Percentiles rank a stretch among this genome's conserved stretches.
phyloP scores from a whole-genome alignment of 2,888 invertebrate species.

The Drosophila gaucha region DNA sequence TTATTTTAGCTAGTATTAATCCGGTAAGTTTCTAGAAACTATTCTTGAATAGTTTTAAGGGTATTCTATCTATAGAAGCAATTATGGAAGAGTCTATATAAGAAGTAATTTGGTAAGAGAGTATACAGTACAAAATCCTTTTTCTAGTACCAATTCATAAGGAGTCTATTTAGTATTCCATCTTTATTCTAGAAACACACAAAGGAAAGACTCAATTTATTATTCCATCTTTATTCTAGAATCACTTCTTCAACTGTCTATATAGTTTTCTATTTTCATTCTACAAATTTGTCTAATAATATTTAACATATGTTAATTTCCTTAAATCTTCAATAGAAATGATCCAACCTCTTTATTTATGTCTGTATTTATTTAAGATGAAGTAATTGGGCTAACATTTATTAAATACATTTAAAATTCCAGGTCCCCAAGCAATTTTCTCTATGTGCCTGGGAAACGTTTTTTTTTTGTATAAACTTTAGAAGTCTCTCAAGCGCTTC shows the following conservation, averaged over 20 bases:
- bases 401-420: not conserved
- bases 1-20: too few relatives aligned
- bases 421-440: slow-evolving; percentile 4
- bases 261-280: too few relatives aligned
- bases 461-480: slow-evolving; percentile 3
- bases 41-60: too few relatives aligned
- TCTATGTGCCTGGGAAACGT: slow-evolving; percentile 45
- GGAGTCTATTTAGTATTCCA: not conserved
- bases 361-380: slow-evolving; percentile 1
- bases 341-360: not conserved
- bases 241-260: too few relatives aligned
- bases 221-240: not conserved
- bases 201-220: too few relatives aligned
- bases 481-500: slow-evolving; percentile 35
- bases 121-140: too few relatives aligned
- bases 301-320: too few relatives aligned
- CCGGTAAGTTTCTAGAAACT: too few relatives aligned
- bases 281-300: too few relatives aligned
- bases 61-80: too few relatives aligned
- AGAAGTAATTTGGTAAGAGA: too few relatives aligned
- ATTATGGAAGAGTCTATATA: too few relatives aligned
- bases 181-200: not conserved
- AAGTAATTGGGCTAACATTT: not conserved
- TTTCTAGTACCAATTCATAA: not conserved
- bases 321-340: not conserved